phyloP scores from a whole-genome alignment of 35 echinoderm and acorn worm genomes.

The Patiria miniata region DNA sequence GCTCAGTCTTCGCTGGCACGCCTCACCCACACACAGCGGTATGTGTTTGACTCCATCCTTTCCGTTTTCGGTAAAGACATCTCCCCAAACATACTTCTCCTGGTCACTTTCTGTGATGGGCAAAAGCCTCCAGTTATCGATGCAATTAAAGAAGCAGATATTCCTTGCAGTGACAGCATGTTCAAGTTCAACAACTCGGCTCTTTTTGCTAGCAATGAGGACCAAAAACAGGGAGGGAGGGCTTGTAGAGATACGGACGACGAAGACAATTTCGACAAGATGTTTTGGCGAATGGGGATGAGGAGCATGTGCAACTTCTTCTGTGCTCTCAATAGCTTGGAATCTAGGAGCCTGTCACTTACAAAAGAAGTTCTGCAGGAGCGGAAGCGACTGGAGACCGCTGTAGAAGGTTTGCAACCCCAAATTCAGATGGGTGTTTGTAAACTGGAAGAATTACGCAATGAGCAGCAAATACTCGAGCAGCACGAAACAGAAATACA shows the following conservation, averaged over 20 bases:
- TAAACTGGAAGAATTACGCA: constrained; percentile 28
- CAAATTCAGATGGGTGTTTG: constrained; percentile 26
- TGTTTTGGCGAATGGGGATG: constrained; percentile 79
- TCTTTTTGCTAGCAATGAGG: constrained; percentile 56
- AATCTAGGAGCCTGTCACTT: constrained; percentile 33
- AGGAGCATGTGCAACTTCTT: constrained; percentile 53
- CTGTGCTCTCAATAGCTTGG: neutral
- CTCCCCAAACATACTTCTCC: constrained; percentile 59
- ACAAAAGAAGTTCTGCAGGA: constrained; percentile 44
- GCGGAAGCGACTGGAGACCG: constrained; percentile 22
- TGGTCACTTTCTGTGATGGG: constrained; percentile 67
- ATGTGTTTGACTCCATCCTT: constrained; percentile 67
- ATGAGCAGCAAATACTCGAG: constrained; percentile 39
- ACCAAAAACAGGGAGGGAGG: neutral
- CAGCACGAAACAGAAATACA: constrained; percentile 52
- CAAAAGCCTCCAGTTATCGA: constrained; percentile 59
- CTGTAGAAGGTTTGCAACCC: constrained; percentile 29
- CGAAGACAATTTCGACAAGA: constrained; percentile 48
- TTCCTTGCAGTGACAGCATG: constrained; percentile 45
- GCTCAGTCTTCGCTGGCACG: constrained; percentile 48
- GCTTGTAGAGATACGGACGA: neutral
- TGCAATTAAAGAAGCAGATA: constrained; percentile 53
- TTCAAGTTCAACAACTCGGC: constrained; percentile 88
- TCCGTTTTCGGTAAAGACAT: constrained; percentile 77
- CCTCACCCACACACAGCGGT: constrained; percentile 62